Evolutionary conservation across 2,888 invertebrate species (phyloP).

Genomic region (Patella depressa): DNA sequence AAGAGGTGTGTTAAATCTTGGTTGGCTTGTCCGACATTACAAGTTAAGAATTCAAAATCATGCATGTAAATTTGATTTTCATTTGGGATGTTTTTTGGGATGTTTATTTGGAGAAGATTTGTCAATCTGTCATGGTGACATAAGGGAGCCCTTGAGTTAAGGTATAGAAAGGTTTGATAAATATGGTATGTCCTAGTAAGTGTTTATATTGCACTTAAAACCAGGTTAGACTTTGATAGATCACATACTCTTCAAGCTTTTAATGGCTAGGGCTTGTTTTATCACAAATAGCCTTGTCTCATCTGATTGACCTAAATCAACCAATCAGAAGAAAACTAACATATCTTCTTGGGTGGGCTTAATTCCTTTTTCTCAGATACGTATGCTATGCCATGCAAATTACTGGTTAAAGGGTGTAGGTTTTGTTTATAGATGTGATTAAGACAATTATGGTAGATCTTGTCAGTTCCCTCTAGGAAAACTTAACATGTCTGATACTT

Average conservation of each 20-base stretch:
- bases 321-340: background rate
- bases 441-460: conserved; percentile 6
- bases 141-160: conserved; percentile 7
- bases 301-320: conserved; percentile 7
- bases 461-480: background rate
- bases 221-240: background rate
- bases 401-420: conserved; percentile 8
- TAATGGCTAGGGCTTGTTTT: background rate
- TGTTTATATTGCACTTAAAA: conserved; percentile 3
- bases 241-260: conserved; percentile 1
- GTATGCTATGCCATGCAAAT: background rate
- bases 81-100: background rate
- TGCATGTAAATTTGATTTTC: conserved; percentile 7
- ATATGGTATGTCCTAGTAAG: background rate
- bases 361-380: background rate
- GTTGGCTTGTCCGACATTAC: no score
- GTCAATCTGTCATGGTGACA: background rate
- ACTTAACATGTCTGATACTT: background rate
- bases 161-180: background rate
- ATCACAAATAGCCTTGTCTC: background rate
- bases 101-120: background rate
- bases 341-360: background rate
- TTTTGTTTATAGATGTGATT: conserved; percentile 11
- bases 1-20: no score
- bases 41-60: background rate